These are phyloP conservation scores for Drosophila cognata DNA, from an alignment of 2,888 invertebrate genomes.

Conservation along the genomic window DNA sequence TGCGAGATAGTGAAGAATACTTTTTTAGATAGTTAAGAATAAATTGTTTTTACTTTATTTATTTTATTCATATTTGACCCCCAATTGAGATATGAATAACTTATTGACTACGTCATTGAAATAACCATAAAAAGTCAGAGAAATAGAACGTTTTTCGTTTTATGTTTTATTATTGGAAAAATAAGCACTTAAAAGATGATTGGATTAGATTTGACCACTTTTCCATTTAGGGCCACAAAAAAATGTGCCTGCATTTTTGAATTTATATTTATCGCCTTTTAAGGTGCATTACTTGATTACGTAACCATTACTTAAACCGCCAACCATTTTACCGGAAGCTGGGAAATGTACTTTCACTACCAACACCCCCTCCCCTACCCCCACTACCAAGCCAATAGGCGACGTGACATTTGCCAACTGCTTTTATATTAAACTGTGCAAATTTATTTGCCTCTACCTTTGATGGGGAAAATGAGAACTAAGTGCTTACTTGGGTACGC, in stretches of 20 bases:
- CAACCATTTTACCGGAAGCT: conserved; percentile 6
- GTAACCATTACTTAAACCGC: conserved; percentile 23
- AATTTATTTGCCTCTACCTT: neutral
- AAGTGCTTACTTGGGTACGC: neutral
- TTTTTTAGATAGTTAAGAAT: neutral
- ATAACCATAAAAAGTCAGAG: neutral
- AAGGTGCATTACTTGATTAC: conserved; percentile 22
- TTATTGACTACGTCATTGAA: neutral
- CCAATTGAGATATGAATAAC: neutral
- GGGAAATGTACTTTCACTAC: neutral
- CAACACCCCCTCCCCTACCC: neutral
- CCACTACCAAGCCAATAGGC: neutral
- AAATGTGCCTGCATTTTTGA: neutral
- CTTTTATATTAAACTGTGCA: neutral
- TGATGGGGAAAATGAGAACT: neutral
- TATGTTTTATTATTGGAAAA: neutral
- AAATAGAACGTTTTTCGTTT: no score
- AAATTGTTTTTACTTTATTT: neutral
- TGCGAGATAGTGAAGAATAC: neutral
- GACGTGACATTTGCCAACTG: conserved; percentile 45
- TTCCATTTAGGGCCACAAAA: neutral
- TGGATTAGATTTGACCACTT: neutral
- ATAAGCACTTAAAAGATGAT: neutral
- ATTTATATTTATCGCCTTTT: conserved; percentile 2
- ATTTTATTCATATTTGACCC: neutral